These are phyloP conservation scores for Radopholus similis DNA, from an alignment of 1,140 invertebrate genomes.

Conservation along the genomic window DNA sequence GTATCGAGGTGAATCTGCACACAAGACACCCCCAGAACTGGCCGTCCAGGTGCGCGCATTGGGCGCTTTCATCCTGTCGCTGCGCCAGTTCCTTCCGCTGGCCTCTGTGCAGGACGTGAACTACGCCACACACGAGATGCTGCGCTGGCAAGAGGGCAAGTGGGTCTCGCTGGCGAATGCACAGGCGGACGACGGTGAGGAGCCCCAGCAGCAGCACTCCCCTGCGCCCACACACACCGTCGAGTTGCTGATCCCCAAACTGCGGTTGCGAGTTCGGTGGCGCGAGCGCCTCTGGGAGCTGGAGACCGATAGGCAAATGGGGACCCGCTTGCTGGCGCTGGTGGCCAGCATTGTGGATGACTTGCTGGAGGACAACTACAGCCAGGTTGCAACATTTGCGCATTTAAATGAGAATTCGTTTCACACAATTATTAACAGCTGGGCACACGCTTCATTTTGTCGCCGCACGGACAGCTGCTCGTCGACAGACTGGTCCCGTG, in stretches of 20 bases:
- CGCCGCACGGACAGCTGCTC: conserved; percentile 87
- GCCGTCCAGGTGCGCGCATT: conserved; percentile 63
- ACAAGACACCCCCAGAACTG: background rate
- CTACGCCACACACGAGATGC: conserved; percentile 27
- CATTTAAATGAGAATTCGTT: too few species aligned
- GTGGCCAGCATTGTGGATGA: conserved; percentile 95
- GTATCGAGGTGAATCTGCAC: conserved; percentile 79
- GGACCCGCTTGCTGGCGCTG: conserved; percentile 79
- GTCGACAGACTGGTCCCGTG: conserved; percentile 92
- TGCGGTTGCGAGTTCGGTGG: conserved; percentile 7
- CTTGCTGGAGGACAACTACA: conserved; percentile 95
- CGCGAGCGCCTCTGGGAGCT: conserved; percentile 24
- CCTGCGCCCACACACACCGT: conserved; percentile 67
- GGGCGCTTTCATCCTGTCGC: conserved; percentile 67
- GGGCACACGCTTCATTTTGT: conserved; percentile 92
- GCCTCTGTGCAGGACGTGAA: conserved; percentile 58
- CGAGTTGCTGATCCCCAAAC: conserved; percentile 76
- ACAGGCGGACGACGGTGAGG: conserved; percentile 65
- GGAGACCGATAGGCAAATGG: conserved; percentile 68
- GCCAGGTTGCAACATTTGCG: too few species aligned
- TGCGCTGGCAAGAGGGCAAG: conserved; percentile 29
- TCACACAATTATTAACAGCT: conserved; percentile 62
- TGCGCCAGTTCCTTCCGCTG: conserved; percentile 75
- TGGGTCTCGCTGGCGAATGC: conserved; percentile 66
- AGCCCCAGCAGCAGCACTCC: conserved; percentile 63